Percentiles rank a stretch among this genome's conserved stretches.
These are phyloP conservation scores for Pavo muticus DNA, from an alignment of 2,113 vertebrate genomes.

Conservation along the genomic window DNA sequence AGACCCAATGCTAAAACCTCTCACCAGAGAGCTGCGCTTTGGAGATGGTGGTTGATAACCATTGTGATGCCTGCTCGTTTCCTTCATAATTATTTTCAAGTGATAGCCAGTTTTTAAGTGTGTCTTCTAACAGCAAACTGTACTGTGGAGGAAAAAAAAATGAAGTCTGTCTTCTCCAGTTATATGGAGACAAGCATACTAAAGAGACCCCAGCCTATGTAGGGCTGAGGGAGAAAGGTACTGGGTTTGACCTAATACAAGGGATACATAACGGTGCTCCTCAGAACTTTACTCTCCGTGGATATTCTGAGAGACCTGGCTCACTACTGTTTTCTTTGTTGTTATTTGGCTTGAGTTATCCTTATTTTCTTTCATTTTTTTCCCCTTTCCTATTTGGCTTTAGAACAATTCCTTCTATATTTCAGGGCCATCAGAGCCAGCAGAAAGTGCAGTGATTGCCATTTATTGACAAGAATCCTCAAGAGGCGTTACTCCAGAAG, in stretches of 20 bases:
- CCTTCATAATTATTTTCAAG: not conserved
- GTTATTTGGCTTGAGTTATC: not conserved
- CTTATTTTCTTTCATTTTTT: not conserved
- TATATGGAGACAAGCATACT: not conserved
- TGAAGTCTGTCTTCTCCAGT: not conserved
- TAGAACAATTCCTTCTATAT: not conserved
- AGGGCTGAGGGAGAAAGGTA: not conserved
- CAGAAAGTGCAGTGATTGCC: not conserved
- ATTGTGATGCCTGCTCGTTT: not conserved
- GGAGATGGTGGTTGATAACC: not conserved
- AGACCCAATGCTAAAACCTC: not conserved
- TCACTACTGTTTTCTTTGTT: accelerated
- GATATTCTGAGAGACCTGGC: not conserved
- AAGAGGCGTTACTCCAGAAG: not conserved
- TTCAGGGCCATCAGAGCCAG: not conserved
- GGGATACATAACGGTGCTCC: not conserved
- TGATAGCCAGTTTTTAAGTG: not conserved
- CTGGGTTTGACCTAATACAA: not conserved
- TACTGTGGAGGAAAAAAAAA: not conserved
- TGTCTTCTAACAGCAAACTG: not conserved
- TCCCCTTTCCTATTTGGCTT: not conserved
- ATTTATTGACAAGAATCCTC: not conserved
- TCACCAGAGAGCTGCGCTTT: not conserved
- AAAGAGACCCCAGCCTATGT: not conserved
- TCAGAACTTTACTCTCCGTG: not conserved